phyloP scores from a whole-genome alignment of 2,888 invertebrate species.

The Cynaeus angustus region DNA sequence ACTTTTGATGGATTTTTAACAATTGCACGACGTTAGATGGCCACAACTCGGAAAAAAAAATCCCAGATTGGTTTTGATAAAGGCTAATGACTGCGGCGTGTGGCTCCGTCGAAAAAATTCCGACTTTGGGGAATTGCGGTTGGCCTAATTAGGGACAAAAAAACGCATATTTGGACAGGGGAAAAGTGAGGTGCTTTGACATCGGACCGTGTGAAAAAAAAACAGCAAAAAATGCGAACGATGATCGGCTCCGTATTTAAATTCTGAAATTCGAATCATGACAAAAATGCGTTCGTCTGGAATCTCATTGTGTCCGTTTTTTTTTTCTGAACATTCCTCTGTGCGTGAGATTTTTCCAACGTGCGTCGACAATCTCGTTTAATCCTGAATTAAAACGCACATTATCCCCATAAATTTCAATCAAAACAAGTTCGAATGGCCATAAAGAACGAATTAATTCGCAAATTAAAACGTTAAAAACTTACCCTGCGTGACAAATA shows the following conservation, averaged over 20 bases:
- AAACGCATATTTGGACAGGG: not conserved
- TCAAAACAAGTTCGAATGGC: conserved; percentile 3
- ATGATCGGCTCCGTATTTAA: no score
- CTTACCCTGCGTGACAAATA: conserved; percentile 14
- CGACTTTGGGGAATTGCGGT: conserved; percentile 27
- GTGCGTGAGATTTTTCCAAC: not conserved
- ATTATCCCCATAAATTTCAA: conserved; percentile 21
- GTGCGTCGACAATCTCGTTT: not conserved
- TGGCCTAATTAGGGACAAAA: conserved; percentile 23
- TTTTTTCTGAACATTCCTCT: not conserved
- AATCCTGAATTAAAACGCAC: conserved; percentile 1
- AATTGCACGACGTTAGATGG: conserved; percentile 27
- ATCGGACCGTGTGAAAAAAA: no score
- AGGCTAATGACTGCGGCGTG: conserved; percentile 31
- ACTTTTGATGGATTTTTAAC: conserved; percentile 47
- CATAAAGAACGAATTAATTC: conserved; percentile 18
- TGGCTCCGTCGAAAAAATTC: conserved; percentile 23
- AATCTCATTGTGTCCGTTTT: not conserved
- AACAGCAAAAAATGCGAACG: no score
- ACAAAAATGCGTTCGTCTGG: no score
- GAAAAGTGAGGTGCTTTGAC: no score
- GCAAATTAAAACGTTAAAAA: conserved; percentile 11
- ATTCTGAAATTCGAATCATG: no score
- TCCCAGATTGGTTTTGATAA: conserved; percentile 34
- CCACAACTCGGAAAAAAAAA: conserved; percentile 24